Evolutionary conservation across 2,113 vertebrate species (phyloP), one percentile per base, ranked within the genome.

Genomic region (Sceloporus tristichus): DNA sequence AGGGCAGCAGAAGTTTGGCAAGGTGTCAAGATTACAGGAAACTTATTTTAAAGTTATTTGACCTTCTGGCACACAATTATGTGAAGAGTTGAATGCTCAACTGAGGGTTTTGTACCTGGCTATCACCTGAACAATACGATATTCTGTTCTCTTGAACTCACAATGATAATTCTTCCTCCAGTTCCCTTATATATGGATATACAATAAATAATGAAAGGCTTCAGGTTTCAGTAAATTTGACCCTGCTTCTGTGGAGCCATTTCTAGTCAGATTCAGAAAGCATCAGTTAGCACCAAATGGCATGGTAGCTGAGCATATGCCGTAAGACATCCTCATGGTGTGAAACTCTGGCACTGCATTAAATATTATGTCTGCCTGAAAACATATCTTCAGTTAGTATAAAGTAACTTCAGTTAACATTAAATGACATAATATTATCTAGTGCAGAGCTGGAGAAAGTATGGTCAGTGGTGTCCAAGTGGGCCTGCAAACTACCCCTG

Each of bases 71-170:
- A 34, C 71, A 59, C 27, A 59, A 40, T 23, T 59, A 34, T 84
- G 82, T 29, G 54, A 4, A 68, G 10, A 73, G 48, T 56, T 29
- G 13, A 54, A 56, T 74, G 42, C 2, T 29, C 23, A 25, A n/a
- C 27, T 68, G 16, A 70, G 66, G 70, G 27, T 21, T 82, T 68
- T 82, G 8, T 82, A 68, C 11, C 13, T 66, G 38, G 80, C 27
- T 68, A 48, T 68, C 66, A 42, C 38, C 25, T 16, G 40, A 68
- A 18, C 21, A 27, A 21, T 62, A 82, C 8, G 40, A 82, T 66
- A 25, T 82, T 82, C 23, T 68, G 62, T 25, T 68, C 38, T 82
- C 65, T 42, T 82, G 65, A 82, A 68, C 40, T 70, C 68, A 73
- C 54, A 25, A 73, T 84, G 71, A 73, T 7, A 84, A 23, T 25